Evolutionary conservation across 2,113 vertebrate genomes (phyloP).

Genomic region (Phylloscopus whistleri): DNA sequence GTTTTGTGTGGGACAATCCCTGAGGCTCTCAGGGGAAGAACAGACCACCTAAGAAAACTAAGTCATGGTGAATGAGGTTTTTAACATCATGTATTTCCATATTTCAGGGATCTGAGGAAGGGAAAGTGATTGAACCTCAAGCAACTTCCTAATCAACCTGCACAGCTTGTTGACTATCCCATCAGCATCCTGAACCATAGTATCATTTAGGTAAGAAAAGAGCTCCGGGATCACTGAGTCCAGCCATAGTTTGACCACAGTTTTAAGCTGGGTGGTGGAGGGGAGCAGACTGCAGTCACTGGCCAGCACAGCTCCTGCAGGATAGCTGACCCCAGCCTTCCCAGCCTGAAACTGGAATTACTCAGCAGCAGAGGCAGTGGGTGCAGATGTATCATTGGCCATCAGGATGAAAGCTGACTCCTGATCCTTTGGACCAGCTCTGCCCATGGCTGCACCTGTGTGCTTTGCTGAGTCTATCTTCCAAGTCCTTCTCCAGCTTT

Average conservation of each 20-base stretch:
- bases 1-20: background rate
- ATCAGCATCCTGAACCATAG: background rate
- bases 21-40: background rate
- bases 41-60: background rate
- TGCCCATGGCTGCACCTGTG: background rate
- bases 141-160: background rate
- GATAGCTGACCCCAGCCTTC: background rate
- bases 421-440: background rate
- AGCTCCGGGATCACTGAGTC: background rate
- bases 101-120: background rate
- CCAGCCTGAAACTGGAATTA: background rate
- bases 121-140: background rate
- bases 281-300: background rate
- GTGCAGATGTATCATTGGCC: background rate
- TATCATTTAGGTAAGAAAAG: background rate
- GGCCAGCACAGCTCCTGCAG: background rate
- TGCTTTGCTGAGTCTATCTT: background rate
- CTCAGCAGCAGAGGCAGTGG: background rate
- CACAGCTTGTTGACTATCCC: background rate
- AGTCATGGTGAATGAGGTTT: background rate
- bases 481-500: background rate
- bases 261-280: background rate
- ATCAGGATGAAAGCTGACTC: background rate
- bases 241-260: background rate
- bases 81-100: background rate